These are phyloP conservation scores for Connochaetes taurinus DNA, from an alignment of 2,113 vertebrate genomes.

Conservation along the genomic window DNA sequence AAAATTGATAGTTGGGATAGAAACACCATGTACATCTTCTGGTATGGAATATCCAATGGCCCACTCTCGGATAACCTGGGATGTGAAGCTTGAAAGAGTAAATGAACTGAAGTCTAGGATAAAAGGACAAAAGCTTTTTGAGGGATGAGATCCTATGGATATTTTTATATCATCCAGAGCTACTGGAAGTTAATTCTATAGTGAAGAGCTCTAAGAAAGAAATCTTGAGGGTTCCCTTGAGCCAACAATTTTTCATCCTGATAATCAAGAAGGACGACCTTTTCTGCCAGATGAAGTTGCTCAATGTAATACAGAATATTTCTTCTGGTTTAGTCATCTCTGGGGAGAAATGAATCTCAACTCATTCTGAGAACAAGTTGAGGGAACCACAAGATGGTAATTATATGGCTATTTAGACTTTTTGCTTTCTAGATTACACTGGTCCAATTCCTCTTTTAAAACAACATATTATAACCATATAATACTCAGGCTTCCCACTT, in stretches of 20 bases:
- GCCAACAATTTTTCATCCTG: not conserved
- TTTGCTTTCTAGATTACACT: not conserved
- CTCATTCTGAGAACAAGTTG: not conserved
- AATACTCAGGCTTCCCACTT: not conserved
- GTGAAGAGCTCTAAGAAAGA: not conserved
- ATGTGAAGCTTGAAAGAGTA: not conserved
- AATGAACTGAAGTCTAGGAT: not conserved
- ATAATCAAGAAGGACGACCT: not conserved
- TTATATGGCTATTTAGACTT: not conserved
- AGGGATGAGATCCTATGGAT: not conserved
- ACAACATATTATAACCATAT: not conserved
- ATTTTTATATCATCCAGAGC: not conserved
- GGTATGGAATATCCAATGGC: too few species aligned
- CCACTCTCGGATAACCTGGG: not conserved
- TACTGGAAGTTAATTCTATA: not conserved
- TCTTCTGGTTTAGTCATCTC: not conserved
- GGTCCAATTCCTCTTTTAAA: not conserved
- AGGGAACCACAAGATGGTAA: not conserved
- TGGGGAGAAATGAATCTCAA: not conserved
- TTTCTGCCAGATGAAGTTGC: not conserved
- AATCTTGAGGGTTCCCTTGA: not conserved
- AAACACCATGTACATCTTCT: not conserved
- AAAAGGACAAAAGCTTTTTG: not conserved
- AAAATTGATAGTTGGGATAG: not conserved
- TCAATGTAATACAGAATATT: not conserved